Conservation (phyloP, 2,888 invertebrate species). For the Nomada ferruginata region DNA sequence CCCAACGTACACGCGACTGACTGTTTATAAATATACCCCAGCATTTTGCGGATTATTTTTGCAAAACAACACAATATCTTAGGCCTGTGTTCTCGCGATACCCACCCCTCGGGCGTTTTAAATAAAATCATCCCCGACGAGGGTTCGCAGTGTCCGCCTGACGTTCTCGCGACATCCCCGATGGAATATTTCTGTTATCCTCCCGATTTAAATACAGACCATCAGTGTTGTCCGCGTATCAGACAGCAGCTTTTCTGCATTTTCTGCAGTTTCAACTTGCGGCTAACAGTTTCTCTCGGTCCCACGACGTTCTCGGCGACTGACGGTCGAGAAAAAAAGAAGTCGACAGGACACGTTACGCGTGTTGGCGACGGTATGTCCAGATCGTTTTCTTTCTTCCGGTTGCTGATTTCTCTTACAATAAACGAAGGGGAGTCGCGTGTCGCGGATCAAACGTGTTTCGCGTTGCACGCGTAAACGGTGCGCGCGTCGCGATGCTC, state of each 20-base stretch:
- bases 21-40: neutral
- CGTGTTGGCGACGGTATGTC: neutral
- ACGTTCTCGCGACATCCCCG: neutral
- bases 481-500: conserved; percentile 77
- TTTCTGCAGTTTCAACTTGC: conserved; percentile 22
- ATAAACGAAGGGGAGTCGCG: neutral
- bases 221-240: conserved; percentile 69
- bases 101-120: neutral
- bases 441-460: neutral
- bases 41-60: neutral
- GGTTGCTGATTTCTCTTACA: neutral
- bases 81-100: neutral
- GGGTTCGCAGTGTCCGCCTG: neutral
- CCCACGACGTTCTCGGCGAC: conserved; percentile 22
- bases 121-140: neutral
- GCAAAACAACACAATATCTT: neutral
- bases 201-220: conserved; percentile 63
- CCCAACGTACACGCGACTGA: no score
- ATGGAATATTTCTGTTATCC: neutral
- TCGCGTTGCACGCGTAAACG: conserved; percentile 47
- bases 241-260: conserved; percentile 56
- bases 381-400: neutral
- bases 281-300: conserved; percentile 27
- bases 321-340: neutral
- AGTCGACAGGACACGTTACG: neutral